Conservation (phyloP, 2,113 vertebrate genomes). For the Bujurquina vittata region DNA sequence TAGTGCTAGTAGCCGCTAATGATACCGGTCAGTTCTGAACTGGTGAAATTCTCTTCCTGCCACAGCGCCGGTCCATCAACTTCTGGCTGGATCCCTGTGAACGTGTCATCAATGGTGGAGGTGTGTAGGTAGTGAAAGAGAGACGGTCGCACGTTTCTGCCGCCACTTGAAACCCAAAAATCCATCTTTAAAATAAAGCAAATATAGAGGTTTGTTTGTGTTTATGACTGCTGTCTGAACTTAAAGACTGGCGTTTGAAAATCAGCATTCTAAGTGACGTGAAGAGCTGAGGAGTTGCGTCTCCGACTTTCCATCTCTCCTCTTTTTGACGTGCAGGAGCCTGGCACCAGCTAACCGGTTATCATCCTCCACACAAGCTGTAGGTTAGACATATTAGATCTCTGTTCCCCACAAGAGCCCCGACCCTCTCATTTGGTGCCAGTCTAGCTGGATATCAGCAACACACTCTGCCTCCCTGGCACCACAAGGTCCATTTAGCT, state of each 20-base stretch:
- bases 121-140: background rate
- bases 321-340: background rate
- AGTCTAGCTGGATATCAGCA: conserved; percentile 35
- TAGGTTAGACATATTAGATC: background rate
- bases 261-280: background rate
- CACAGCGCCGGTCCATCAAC: no score
- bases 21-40: no score
- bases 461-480: conserved; percentile 23
- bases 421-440: conserved; percentile 6
- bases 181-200: background rate
- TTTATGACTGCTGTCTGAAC: background rate
- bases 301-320: background rate
- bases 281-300: conserved; percentile 7
- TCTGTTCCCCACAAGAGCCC: background rate
- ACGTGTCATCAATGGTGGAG: no score
- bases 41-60: no score
- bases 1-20: no score
- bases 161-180: background rate
- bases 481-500: conserved; percentile 38
- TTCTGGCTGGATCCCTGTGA: no score
- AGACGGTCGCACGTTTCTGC: background rate
- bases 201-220: background rate
- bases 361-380: conserved; percentile 9
- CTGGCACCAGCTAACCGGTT: conserved; percentile 10
- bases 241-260: background rate